These are phyloP conservation scores for Sceliomorpha sp. DNA, from an alignment of 2,888 invertebrate genomes.

Conservation along the genomic window DNA sequence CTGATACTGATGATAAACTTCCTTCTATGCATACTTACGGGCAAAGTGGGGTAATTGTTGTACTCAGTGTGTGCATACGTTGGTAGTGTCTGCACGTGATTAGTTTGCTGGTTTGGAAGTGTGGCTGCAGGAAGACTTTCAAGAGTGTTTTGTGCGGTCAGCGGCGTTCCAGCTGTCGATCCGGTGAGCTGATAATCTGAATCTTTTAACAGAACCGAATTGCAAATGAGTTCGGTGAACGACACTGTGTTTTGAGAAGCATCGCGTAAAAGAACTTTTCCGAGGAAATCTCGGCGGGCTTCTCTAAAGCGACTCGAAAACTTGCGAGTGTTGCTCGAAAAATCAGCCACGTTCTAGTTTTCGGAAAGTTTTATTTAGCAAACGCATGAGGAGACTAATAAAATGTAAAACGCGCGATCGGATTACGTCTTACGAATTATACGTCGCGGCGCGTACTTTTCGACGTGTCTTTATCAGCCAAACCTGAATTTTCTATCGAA, in stretches of 20 bases:
- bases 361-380: too few relatives aligned
- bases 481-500: too few relatives aligned
- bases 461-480: too few relatives aligned
- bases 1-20: too few relatives aligned
- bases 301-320: constrained; percentile 36
- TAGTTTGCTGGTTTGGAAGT: constrained; percentile 71
- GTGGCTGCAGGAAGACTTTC: constrained; percentile 74
- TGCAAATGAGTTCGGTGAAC: constrained; percentile 51
- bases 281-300: constrained; percentile 39
- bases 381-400: too few relatives aligned
- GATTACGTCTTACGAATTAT: too few relatives aligned
- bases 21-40: constrained; percentile 68
- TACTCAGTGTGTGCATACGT: constrained; percentile 74
- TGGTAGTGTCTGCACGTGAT: constrained; percentile 74
- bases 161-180: constrained; percentile 86
- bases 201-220: constrained; percentile 79
- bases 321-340: neutral
- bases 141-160: constrained; percentile 80
- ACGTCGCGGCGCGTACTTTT: too few relatives aligned
- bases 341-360: too few relatives aligned
- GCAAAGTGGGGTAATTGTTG: constrained; percentile 77
- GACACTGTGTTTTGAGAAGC: constrained; percentile 36
- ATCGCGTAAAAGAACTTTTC: constrained; percentile 24
- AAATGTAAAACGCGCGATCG: too few relatives aligned
- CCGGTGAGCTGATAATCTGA: constrained; percentile 87